Conservation (phyloP, 2,797 vertebrate genomes). For the Phaenicophaeus curvirostris region DNA sequence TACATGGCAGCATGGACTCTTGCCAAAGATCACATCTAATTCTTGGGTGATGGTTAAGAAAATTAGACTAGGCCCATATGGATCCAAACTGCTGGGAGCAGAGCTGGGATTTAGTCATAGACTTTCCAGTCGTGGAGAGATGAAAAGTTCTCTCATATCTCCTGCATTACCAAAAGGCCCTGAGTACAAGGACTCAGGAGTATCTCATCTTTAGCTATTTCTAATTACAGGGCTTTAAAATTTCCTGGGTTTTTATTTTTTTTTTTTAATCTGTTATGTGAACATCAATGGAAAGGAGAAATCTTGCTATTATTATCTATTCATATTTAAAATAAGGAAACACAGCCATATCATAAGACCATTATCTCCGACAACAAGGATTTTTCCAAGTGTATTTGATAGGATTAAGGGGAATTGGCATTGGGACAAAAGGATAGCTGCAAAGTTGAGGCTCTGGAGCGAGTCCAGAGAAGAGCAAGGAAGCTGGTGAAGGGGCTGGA, state of each 20-base stretch:
- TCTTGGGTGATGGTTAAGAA: conserved; percentile 19
- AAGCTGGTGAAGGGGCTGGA: too few species aligned
- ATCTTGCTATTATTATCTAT: not conserved
- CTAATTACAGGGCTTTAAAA: conserved; percentile 13
- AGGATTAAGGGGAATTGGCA: conserved; percentile 5
- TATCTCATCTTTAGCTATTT: conserved; percentile 2
- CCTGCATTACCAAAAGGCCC: not conserved
- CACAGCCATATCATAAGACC: not conserved
- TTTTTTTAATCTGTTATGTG: not conserved
- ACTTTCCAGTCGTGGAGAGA: not conserved
- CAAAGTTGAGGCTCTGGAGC: too few species aligned
- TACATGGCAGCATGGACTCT: not conserved
- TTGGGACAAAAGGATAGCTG: not conserved
- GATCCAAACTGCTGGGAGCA: conserved; percentile 11
- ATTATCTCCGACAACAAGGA: conserved; percentile 16
- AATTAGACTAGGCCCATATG: not conserved
- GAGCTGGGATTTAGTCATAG: not conserved
- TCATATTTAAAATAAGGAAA: not conserved
- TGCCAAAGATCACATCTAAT: conserved; percentile 30
- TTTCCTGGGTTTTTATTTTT: not conserved
- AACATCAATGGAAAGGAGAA: conserved; percentile 16
- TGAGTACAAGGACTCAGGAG: not conserved
- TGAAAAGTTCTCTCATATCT: conserved; percentile 2
- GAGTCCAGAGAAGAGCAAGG: too few species aligned
- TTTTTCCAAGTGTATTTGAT: not conserved